Evolutionary conservation across 2,113 vertebrate species (phyloP).

Genomic region (Peromyscus leucopus): DNA sequence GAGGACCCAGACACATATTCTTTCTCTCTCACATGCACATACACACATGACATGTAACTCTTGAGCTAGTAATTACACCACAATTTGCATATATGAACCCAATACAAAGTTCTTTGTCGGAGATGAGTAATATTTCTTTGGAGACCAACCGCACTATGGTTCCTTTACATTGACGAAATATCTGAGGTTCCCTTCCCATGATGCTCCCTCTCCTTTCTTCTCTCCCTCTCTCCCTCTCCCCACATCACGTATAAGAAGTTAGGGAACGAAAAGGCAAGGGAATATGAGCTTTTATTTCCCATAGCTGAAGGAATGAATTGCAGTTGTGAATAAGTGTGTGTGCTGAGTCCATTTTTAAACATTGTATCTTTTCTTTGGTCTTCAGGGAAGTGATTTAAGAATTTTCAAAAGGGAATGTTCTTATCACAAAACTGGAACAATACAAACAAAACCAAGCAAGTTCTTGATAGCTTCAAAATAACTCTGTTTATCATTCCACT

Average conservation of each 20-base stretch:
- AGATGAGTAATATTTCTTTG: neutral
- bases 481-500: constrained; percentile 34
- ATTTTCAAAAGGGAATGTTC: neutral
- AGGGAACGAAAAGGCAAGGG: neutral
- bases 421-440: neutral
- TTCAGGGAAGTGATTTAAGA: neutral
- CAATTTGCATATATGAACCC: neutral
- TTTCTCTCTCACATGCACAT: neutral
- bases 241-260: constrained; percentile 10
- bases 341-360: neutral
- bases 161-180: constrained; percentile 17
- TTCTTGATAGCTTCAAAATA: constrained; percentile 44
- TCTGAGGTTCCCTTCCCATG: neutral
- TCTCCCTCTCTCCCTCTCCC: too few relatives aligned
- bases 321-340: constrained; percentile 44
- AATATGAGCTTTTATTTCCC: constrained; percentile 36
- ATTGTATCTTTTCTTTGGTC: neutral
- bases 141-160: neutral
- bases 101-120: neutral
- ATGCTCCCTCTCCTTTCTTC: too few relatives aligned
- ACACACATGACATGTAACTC: neutral
- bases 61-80: neutral
- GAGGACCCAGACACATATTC: neutral
- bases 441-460: neutral
- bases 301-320: constrained; percentile 26